These are phyloP conservation scores for Pseudococcus viburni DNA, from an alignment of 2,888 invertebrate species.

Conservation along the genomic window DNA sequence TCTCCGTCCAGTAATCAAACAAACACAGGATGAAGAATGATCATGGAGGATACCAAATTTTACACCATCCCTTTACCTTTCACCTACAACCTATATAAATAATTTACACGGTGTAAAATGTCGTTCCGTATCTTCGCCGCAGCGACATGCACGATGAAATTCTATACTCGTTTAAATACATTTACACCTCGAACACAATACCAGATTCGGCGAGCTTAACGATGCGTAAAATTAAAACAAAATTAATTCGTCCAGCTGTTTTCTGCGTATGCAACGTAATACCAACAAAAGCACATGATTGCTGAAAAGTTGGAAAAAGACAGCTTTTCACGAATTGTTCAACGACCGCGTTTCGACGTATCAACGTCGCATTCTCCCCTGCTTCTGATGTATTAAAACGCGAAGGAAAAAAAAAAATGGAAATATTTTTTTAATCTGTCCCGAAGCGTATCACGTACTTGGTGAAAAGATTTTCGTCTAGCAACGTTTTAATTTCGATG, in stretches of 20 bases:
- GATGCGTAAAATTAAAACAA: constrained; percentile 52
- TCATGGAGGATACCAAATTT: constrained; percentile 64
- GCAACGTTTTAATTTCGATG: constrained; percentile 50
- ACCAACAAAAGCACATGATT: constrained; percentile 46
- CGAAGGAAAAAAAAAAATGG: neutral
- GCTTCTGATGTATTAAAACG: constrained; percentile 42
- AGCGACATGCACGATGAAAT: neutral
- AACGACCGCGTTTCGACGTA: constrained; percentile 40
- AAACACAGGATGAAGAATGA: constrained; percentile 65
- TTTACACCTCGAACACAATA: constrained; percentile 30
- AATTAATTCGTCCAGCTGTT: constrained; percentile 49
- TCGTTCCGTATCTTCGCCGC: neutral
- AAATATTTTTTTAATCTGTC: constrained; percentile 54
- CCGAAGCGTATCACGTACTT: constrained; percentile 51
- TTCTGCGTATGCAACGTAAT: neutral
- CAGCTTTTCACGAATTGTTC: constrained; percentile 48
- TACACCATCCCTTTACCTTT: neutral
- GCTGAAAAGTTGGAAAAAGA: constrained; percentile 55
- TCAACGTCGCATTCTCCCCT: constrained; percentile 31
- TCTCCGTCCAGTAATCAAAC: constrained; percentile 65
- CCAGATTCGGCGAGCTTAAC: constrained; percentile 18
- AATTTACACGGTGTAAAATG: neutral
- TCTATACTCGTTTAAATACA: neutral
- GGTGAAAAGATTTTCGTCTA: constrained; percentile 53
- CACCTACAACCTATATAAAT: neutral